Percentiles rank a stretch among this genome's conserved stretches.
Evolutionary conservation across 2,113 vertebrate species (phyloP).

Genomic region (Ochotona curzoniae): DNA sequence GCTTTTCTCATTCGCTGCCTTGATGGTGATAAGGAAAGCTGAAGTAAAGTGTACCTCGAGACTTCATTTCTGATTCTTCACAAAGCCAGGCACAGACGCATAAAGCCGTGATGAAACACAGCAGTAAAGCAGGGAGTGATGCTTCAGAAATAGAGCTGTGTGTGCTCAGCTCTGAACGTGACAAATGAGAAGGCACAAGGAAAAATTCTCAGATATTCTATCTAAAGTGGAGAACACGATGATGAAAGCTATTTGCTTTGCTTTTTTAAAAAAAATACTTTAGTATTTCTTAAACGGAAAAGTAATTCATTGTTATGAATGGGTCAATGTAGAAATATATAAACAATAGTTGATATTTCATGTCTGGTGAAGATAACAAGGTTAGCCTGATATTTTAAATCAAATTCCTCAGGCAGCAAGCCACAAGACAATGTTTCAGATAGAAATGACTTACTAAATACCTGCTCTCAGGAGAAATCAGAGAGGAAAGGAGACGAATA

Average conservation of each 20-base stretch:
- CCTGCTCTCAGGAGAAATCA: not conserved
- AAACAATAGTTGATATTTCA: not conserved
- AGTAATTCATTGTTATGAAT: not conserved
- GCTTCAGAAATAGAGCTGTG: not conserved
- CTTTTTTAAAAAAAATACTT: not conserved
- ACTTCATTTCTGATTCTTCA: constrained; percentile 15
- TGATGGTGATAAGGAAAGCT: constrained; percentile 18
- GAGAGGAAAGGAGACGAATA: not conserved
- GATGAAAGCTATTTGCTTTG: not conserved
- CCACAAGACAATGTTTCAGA: not conserved
- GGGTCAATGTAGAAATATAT: not conserved
- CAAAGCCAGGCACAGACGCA: not conserved
- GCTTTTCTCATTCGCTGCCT: not conserved
- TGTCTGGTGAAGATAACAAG: not conserved
- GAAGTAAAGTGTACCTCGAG: not conserved
- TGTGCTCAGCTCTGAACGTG: not conserved
- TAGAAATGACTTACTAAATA: not conserved
- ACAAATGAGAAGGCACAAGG: not conserved
- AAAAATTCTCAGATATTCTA: not conserved
- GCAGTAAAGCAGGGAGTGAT: not conserved
- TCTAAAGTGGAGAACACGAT: not conserved
- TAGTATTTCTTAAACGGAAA: not conserved
- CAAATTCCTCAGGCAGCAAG: not conserved
- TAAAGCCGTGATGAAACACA: constrained; percentile 9
- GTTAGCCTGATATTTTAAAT: not conserved